Evolutionary conservation across 2,888 invertebrate genomes (phyloP), one percentile per base, ranked within the genome.

Genomic region (Zootermopsis nevadensis): DNA sequence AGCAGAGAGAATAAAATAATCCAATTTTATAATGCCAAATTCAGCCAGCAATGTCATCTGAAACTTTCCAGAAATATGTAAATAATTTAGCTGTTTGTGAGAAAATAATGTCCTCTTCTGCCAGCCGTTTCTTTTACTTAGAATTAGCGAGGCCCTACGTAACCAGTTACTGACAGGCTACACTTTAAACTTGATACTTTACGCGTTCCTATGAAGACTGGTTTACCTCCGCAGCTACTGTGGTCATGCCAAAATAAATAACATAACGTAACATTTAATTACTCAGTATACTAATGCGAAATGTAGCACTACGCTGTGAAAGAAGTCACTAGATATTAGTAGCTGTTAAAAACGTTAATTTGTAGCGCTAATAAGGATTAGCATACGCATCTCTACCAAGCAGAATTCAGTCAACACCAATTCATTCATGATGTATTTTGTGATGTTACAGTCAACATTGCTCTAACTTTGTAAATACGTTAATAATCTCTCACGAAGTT

Each of bases 181-280:
- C 35, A 35, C 35, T 72, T 72, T 72, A 72, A 72, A 72, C 33
- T 22, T 8, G 35, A 33, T 72, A 72, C 33, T 72, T 72, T 33
- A 72, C 35, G 72, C 33, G 35, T 10, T 72, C 31, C 72, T 72
- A 31, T 12, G 19, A 27, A 33, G 72, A 31, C 12, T 72, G 12
- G 31, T 3, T 31, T 72, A 22, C 24, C 19, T 72, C 72, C 6
- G 33, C 72, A 72, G 33, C 33, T 12, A 72, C 31, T 72, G 74
- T 74, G 74, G 38, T 38, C n/a, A 15, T 10, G n/a, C 38, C 33
- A 6, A 2, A n/a, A 38, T 7, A 38, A 2, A 19, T 4, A 4
- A n/a, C 10, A 3, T 60, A n/a, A 35, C 8, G 38, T 12, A 38
- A 6, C 74, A 7, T 74, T 38, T 38, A 74, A 38, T 38, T 74